Conservation (phyloP, 2,113 vertebrate genomes). For the Psilopogon haemacephalus region DNA sequence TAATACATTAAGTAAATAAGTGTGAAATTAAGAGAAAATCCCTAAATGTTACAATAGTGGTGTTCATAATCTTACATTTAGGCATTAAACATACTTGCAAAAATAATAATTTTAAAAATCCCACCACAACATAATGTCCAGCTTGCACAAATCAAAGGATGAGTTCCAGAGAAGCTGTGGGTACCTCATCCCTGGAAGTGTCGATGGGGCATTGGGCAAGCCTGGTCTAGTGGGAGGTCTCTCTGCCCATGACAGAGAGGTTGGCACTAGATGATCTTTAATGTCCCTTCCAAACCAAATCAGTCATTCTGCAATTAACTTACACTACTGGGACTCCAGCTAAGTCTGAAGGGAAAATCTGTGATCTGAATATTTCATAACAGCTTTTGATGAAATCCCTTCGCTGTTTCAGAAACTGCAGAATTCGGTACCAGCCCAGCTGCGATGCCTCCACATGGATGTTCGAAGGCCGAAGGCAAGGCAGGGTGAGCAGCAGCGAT, state of each 20-base stretch:
- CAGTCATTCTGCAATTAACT: neutral
- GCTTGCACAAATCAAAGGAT: neutral
- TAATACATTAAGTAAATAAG: neutral
- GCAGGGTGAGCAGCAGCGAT: neutral
- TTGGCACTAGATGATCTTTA: no score
- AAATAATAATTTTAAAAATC: neutral
- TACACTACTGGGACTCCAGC: neutral
- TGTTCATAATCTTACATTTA: neutral
- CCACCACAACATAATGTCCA: no score
- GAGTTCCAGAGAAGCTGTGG: neutral
- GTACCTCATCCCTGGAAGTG: no score
- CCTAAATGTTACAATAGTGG: fast-evolving
- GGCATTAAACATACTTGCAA: neutral
- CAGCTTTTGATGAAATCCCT: neutral
- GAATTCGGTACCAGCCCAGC: neutral
- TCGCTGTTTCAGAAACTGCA: neutral
- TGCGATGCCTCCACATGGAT: no score
- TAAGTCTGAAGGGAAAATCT: neutral
- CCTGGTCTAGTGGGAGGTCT: no score
- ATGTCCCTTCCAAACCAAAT: no score
- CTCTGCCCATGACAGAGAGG: no score
- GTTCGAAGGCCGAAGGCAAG: no score
- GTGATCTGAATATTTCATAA: neutral
- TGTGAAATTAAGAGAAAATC: neutral
- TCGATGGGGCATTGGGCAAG: no score